Evolutionary conservation across 2,113 vertebrate species (phyloP), one percentile per base, ranked within the genome.

Genomic region (Xenopus tropicalis): DNA sequence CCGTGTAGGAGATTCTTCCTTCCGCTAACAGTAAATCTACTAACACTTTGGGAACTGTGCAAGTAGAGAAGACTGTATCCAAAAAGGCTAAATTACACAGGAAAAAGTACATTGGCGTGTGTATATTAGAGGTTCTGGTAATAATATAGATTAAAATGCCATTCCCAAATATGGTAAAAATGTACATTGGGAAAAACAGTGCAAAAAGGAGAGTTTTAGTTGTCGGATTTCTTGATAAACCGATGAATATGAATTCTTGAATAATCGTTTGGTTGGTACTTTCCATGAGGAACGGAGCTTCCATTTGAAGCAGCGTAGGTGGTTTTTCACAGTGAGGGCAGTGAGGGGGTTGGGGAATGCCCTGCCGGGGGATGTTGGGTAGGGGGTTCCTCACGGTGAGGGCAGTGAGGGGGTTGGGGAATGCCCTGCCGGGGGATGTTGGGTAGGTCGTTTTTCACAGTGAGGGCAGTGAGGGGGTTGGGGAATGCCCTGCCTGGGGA

Each of bases 131-230:
- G 17, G 6, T 54, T 9, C 14, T 3, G n/a, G 9, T 3, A n/a
- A 54, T 17, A n/a, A 17, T 54, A 10, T 4, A 17, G 8, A 63
- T 63, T 19, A 63, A n/a, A 63, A 63, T n/a, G 14, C 29, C 2
- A 42, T 63, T 63, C 42, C 61, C 61, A 63, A 63, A 8, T 16
- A 63, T 11, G 17, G 25, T 63, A 19, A 63, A 63, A 19, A 19
- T 1, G 17, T 42, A 42, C 13, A 63, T 9, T n/a, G 29, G 29
- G 14, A 63, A n/a, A 63, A 63, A 6, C 10, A 19, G 19, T 17
- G n/a, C 52, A 54, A 54, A 54, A n/a, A 54, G 19, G 14, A 54
- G 19, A 54, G 19, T 17, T 54, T 54, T 54, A 19, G 11, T 17
- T 13, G 29, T 14, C 25, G 10, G 17, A 21, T n/a, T 63, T 7